Conservation (phyloP, 2,113 vertebrate genomes). For the Rhea pennata region DNA sequence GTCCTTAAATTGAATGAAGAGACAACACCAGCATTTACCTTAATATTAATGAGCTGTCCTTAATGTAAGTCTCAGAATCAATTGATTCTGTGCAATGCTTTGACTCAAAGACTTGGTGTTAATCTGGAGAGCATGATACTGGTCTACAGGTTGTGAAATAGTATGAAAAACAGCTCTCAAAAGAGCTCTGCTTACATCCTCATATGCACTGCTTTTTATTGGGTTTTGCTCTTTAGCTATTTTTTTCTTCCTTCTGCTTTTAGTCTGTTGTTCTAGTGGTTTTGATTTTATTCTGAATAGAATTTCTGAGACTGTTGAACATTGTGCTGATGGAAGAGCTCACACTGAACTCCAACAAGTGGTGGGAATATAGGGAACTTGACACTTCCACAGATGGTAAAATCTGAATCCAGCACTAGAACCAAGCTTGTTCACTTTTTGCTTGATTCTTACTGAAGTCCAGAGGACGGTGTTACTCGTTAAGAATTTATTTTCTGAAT, state of each 20-base stretch:
- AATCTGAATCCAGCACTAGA: background rate
- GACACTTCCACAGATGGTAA: background rate
- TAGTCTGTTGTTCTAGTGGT: background rate
- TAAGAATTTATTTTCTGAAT: slow-evolving; percentile 13
- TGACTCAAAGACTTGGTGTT: background rate
- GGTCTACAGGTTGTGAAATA: background rate
- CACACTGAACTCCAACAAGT: background rate
- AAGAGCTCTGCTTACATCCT: background rate
- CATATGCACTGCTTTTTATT: background rate
- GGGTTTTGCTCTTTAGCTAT: background rate
- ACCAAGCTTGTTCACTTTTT: background rate
- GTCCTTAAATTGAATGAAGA: background rate
- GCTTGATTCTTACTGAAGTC: slow-evolving; percentile 30
- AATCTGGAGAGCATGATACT: background rate
- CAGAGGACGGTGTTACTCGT: slow-evolving; percentile 67
- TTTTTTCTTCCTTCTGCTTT: background rate
- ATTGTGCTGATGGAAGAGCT: background rate
- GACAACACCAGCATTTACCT: background rate
- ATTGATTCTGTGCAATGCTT: background rate
- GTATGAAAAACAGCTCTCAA: background rate
- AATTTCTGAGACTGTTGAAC: background rate
- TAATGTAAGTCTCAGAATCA: background rate
- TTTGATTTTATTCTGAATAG: background rate
- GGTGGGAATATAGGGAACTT: background rate
- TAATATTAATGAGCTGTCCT: background rate